Evolutionary conservation across 2,888 invertebrate genomes (phyloP).

Genomic region (Vannuccia rotundouncinata): DNA sequence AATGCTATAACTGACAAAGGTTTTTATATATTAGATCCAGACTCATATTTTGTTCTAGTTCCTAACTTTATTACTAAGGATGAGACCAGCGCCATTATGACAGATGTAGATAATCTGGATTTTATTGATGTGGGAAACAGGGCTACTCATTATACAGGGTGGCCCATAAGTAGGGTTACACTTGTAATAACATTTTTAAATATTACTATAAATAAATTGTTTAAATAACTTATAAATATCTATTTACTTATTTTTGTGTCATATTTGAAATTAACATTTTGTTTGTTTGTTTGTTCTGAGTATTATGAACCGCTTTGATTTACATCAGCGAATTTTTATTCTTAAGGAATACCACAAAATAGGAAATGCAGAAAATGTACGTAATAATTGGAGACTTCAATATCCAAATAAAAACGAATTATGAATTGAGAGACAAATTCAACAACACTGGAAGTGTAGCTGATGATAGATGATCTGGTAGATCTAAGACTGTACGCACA

Average conservation of each 20-base stretch:
- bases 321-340: constrained; percentile 16
- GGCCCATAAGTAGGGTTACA: constrained; percentile 8
- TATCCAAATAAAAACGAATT: neutral
- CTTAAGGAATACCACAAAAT: neutral
- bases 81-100: too few species aligned
- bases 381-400: neutral
- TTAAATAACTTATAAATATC: neutral
- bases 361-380: neutral
- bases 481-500: neutral
- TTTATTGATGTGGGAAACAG: too few species aligned
- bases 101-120: too few species aligned
- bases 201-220: neutral
- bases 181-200: neutral
- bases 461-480: neutral
- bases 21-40: too few species aligned
- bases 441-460: constrained; percentile 9
- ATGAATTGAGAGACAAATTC: constrained; percentile 22
- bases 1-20: too few species aligned
- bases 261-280: neutral
- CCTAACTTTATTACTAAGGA: too few species aligned
- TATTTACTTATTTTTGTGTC: neutral
- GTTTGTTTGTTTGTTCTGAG: neutral
- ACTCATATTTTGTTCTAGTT: too few species aligned
- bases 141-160: constrained; percentile 25
- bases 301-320: neutral